Conservation (phyloP, 2,113 vertebrate genomes). For the Megaceryle torquata region DNA sequence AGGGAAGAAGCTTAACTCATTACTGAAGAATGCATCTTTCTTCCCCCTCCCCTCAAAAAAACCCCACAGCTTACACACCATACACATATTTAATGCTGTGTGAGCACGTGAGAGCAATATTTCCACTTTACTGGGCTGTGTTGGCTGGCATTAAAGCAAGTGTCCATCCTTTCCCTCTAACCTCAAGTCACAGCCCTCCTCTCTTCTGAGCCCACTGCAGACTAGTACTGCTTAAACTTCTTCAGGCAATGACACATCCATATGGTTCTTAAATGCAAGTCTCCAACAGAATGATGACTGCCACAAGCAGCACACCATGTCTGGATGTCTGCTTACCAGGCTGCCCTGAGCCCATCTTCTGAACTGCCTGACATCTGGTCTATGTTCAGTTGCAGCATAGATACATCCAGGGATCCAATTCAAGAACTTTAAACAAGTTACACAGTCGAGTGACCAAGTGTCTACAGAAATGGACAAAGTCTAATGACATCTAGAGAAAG, state of each 20-base stretch:
- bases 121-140: neutral
- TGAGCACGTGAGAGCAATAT: neutral
- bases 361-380: slow-evolving; percentile 4
- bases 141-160: neutral
- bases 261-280: neutral
- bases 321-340: neutral
- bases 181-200: neutral
- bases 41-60: neutral
- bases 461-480: neutral
- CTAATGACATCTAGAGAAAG: neutral
- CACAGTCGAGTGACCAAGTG: neutral
- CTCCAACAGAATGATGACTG: neutral
- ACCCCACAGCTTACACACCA: neutral
- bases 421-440: neutral
- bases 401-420: neutral
- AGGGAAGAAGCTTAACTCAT: neutral
- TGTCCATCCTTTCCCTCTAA: neutral
- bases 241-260: neutral
- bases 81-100: neutral
- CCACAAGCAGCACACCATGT: neutral
- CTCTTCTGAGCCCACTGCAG: neutral
- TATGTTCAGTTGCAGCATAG: neutral
- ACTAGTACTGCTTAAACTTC: neutral
- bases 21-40: neutral
- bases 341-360: neutral